Conservation (phyloP, 2,113 vertebrate genomes). For the Triplophysa dalaica region DNA sequence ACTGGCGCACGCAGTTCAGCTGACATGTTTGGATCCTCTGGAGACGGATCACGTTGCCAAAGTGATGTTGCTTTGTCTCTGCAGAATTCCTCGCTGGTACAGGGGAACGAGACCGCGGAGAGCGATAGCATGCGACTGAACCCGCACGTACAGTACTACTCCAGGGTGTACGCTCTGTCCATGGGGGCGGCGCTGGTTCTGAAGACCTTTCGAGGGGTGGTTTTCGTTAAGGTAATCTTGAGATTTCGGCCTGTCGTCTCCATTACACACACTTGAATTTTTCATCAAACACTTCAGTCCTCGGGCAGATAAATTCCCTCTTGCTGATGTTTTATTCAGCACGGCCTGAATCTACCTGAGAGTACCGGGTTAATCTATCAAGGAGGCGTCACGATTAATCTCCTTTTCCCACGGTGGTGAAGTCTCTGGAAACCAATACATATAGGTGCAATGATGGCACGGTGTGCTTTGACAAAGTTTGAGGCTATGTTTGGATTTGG, state of each 20-base stretch:
- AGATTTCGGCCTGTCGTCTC: constrained; percentile 7
- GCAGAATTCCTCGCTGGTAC: constrained; percentile 74
- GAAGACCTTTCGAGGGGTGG: constrained; percentile 75
- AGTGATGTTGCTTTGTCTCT: constrained; percentile 44
- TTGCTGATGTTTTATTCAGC: constrained; percentile 16
- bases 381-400: constrained; percentile 18
- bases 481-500: not conserved
- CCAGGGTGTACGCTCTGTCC: constrained; percentile 72
- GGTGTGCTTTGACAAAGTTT: not conserved
- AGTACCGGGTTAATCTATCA: constrained; percentile 28
- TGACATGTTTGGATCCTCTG: not conserved
- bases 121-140: constrained; percentile 78
- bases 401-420: not conserved
- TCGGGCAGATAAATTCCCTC: constrained; percentile 13
- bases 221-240: constrained; percentile 78
- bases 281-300: constrained; percentile 23
- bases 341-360: constrained; percentile 25
- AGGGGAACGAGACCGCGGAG: constrained; percentile 67
- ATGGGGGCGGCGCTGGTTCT: constrained; percentile 74
- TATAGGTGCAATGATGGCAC: not conserved
- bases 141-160: constrained; percentile 76
- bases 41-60: constrained; percentile 22
- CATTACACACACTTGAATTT: constrained; percentile 21
- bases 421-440: constrained; percentile 6
- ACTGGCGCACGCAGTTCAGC: constrained; percentile 24